Evolutionary conservation across 2,113 vertebrate species (phyloP), one percentile per base, ranked within the genome.

Genomic region (Dipodomys merriami): DNA sequence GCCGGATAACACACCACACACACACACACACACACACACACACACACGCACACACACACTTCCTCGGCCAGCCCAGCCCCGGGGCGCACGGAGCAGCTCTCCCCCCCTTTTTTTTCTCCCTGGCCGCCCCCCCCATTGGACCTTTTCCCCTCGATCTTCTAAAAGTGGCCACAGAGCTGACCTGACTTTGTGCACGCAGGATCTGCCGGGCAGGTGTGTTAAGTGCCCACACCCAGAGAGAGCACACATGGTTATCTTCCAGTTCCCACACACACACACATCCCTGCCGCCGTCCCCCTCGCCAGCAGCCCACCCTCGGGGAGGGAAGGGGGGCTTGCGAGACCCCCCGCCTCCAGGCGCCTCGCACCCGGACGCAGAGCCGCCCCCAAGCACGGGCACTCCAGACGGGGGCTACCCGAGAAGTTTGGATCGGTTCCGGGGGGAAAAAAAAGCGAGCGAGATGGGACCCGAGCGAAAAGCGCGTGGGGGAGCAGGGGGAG

Each of bases 351-450:
- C 33, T 4, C 86, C 83, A 1, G 19, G 53, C 74, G 71, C 83
- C 80, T 6, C 93, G 23, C n/a, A 7, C 49, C 53, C 67, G 44
- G 67, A 79, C 39, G 84, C 29, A 33, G 19, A 68, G 80, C 78
- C 64, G n/a, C 90, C 72, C 90, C 62, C 3, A 19, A 25, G 39
- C 25, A 0, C 79, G 86, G 71, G 83, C 90, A 33, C 69, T 33
- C 30, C 0, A 69, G 72, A 88, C 57, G 76, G 91, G 94, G 29
- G 76, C 86, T 18, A 18, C 23, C 92, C 0, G 71, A 90, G 94
- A 96, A 97, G 96, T 97, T 97, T 97, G 89, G 83, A n/a, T 73
- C 49, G 35, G 82, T 92, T 86, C 88, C 91, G 92, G 44, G 44
- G 68, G 20, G 67, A 23, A 23, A 27, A 29, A 49, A 33, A 57